Percentiles rank a stretch among this genome's conserved stretches.
Evolutionary conservation across 2,888 invertebrate species (phyloP).

Genomic region (Isotomurus palustris): DNA sequence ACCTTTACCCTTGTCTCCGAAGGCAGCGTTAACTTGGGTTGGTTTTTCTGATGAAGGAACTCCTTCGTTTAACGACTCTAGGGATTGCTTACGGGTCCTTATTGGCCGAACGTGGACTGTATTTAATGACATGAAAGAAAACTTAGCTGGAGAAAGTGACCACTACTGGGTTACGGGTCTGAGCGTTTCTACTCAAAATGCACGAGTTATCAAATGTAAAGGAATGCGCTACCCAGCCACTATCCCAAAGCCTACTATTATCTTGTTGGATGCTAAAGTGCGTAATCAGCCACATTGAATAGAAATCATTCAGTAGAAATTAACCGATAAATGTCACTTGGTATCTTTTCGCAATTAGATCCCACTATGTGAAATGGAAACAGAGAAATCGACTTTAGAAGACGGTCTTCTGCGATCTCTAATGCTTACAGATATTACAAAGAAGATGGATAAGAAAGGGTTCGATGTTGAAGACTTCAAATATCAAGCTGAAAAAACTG

Average conservation of each 20-base stretch:
- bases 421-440: conserved; percentile 29
- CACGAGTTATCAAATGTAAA: conserved; percentile 80
- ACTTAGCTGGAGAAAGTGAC: conserved; percentile 56
- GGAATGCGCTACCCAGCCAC: conserved; percentile 83
- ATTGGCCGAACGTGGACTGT: conserved; percentile 73
- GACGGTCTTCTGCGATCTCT: conserved; percentile 48
- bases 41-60: conserved; percentile 78
- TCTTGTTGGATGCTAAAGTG: conserved; percentile 42
- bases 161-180: conserved; percentile 58
- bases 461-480: conserved; percentile 46
- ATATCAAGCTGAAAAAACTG: conserved; percentile 60
- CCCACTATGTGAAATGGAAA: conserved; percentile 69
- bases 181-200: conserved; percentile 69
- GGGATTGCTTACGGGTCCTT: conserved; percentile 69
- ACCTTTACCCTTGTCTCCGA: conserved; percentile 62
- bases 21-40: conserved; percentile 66
- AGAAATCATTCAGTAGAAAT: background rate
- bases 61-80: conserved; percentile 69
- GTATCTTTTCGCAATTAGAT: too few relatives aligned
- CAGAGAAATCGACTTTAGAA: conserved; percentile 78
- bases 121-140: conserved; percentile 66
- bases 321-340: background rate
- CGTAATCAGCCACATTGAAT: background rate
- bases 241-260: conserved; percentile 74
- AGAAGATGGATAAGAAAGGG: conserved; percentile 45